Percentiles rank a stretch among this genome's conserved stretches.
phyloP scores from a whole-genome alignment of 2,888 invertebrate genomes.

The Uropetala carovei region DNA sequence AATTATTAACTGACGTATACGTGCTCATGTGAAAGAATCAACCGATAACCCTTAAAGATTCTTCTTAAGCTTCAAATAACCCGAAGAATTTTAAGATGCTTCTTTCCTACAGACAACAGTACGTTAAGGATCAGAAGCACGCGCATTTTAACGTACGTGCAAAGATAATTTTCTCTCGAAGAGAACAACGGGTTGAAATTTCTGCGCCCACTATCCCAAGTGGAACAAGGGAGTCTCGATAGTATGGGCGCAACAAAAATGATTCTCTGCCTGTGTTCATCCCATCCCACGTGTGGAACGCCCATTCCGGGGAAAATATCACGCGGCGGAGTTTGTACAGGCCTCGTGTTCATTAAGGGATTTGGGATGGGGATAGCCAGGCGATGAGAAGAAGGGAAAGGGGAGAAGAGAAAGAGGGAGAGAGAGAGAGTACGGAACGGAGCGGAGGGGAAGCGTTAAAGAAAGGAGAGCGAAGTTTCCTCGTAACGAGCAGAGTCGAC shows the following conservation, averaged over 20 bases:
- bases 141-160: background rate
- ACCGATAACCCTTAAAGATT: no score
- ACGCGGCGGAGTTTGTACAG: slow-evolving; percentile 54
- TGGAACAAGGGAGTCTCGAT: slow-evolving; percentile 5
- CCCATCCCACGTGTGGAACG: slow-evolving; percentile 29
- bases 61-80: background rate
- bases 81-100: background rate
- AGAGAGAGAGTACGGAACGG: slow-evolving; percentile 9
- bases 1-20: no score
- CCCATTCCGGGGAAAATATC: slow-evolving; percentile 43
- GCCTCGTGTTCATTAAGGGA: slow-evolving; percentile 65
- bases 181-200: background rate
- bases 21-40: no score
- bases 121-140: background rate
- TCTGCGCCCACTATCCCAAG: background rate
- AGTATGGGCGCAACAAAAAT: background rate
- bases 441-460: background rate
- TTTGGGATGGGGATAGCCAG: slow-evolving; percentile 71
- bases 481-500: slow-evolving; percentile 5
- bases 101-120: background rate
- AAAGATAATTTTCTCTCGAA: background rate
- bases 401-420: slow-evolving; percentile 66
- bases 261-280: slow-evolving; percentile 18
- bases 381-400: slow-evolving; percentile 65
- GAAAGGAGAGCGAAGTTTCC: background rate